These are phyloP conservation scores for Sebastes fasciatus DNA, from an alignment of 2,113 vertebrate species.

Conservation along the genomic window DNA sequence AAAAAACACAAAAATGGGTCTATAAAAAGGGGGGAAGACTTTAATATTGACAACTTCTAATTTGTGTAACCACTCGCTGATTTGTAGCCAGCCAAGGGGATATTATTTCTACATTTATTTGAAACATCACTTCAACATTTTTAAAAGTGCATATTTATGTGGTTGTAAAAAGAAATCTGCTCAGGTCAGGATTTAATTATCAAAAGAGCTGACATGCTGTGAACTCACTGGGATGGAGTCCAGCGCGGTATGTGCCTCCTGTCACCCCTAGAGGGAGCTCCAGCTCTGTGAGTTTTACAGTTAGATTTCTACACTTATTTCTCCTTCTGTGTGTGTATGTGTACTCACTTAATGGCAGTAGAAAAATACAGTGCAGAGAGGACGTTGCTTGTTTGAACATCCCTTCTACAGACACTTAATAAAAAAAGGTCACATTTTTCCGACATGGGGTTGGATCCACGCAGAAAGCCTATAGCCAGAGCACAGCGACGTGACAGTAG, in stretches of 20 bases:
- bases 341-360: not conserved
- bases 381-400: conserved; percentile 15
- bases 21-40: no score
- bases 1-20: no score
- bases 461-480: conserved; percentile 12
- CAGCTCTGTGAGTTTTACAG: conserved; percentile 30
- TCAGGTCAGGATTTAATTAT: conserved; percentile 23
- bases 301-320: conserved; percentile 10
- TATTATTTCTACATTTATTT: not conserved
- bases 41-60: not conserved
- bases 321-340: conserved; percentile 16
- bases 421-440: conserved; percentile 30
- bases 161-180: conserved; percentile 9
- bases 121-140: not conserved
- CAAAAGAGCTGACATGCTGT: conserved; percentile 8
- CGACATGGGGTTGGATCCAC: conserved; percentile 21
- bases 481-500: conserved; percentile 12
- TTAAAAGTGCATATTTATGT: not conserved
- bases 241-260: not conserved
- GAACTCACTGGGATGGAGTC: conserved; percentile 10
- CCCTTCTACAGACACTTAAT: conserved; percentile 2
- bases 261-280: conserved; percentile 74
- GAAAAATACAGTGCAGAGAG: conserved; percentile 21
- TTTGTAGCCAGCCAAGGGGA: not conserved
- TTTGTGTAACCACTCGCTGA: not conserved